A percentile compares a stretch with the other conserved stretches of the same genome.
Evolutionary conservation across 2,113 vertebrate genomes (phyloP).

Genomic region (Antigone vipio): DNA sequence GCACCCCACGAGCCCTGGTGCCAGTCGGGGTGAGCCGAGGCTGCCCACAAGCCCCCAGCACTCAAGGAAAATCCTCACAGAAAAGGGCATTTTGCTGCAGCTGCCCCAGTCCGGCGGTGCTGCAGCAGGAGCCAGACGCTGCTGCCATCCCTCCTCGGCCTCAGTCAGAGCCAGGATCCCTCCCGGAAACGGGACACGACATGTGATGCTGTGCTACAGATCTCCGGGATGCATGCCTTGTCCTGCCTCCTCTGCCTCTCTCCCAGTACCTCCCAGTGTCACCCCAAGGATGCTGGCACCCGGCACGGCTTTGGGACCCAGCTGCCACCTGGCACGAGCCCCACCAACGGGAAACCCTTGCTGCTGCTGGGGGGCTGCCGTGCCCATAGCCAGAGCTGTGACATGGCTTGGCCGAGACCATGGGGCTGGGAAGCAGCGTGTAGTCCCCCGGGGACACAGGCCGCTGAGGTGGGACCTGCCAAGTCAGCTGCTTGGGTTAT

Average conservation of each 20-base stretch:
- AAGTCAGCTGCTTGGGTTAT: background rate
- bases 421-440: accelerated
- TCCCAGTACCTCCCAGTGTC: background rate
- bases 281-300: background rate
- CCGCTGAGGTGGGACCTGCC: background rate
- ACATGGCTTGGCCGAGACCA: background rate
- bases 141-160: background rate
- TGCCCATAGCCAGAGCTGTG: background rate
- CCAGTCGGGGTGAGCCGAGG: accelerated
- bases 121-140: background rate
- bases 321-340: background rate
- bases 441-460: accelerated
- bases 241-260: background rate
- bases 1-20: background rate
- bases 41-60: accelerated
- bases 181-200: accelerated
- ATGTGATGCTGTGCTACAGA: no score
- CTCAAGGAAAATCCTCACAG: background rate
- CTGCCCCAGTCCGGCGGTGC: background rate
- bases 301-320: background rate
- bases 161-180: background rate
- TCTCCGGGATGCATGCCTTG: background rate
- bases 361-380: background rate
- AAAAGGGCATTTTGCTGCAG: background rate
- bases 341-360: background rate